Conservation (phyloP, 2,888 invertebrate genomes). For the Poecilobothrus nobilitatus region DNA sequence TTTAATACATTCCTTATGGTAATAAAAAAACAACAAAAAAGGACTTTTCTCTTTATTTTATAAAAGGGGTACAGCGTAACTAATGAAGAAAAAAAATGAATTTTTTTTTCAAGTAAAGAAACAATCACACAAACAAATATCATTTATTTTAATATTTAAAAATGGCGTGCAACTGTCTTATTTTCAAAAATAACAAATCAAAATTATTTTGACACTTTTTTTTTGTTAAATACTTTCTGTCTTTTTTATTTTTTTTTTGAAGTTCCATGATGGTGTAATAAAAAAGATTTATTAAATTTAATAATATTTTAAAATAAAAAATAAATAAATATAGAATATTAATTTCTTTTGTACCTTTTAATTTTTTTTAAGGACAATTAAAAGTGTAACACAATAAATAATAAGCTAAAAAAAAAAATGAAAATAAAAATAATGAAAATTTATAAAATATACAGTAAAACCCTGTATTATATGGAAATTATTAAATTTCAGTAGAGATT, state of each 20-base stretch:
- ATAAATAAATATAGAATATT: background rate
- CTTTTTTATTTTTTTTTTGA: background rate
- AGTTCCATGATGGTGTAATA: background rate
- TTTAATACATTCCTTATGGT: no score
- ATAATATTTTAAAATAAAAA: background rate
- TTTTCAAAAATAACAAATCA: background rate
- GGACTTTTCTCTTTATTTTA: no score
- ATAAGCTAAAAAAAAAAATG: background rate
- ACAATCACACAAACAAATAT: no score
- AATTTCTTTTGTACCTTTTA: no score
- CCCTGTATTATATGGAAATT: no score
- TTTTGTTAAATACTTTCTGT: background rate
- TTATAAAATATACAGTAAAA: no score
- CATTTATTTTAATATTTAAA: no score
- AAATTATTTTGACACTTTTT: slow-evolving; percentile 1
- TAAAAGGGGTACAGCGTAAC: no score
- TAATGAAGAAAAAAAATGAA: no score
- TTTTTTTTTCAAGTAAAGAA: no score
- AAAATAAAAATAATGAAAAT: background rate
- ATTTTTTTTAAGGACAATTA: background rate
- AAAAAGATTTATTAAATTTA: slow-evolving; percentile 1
- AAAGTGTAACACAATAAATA: slow-evolving; percentile 3
- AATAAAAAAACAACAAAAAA: no score
- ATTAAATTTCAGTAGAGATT: no score
- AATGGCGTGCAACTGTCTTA: background rate